These are phyloP conservation scores for Ciconia boyciana DNA, from an alignment of 2,113 vertebrate genomes.

Conservation along the genomic window DNA sequence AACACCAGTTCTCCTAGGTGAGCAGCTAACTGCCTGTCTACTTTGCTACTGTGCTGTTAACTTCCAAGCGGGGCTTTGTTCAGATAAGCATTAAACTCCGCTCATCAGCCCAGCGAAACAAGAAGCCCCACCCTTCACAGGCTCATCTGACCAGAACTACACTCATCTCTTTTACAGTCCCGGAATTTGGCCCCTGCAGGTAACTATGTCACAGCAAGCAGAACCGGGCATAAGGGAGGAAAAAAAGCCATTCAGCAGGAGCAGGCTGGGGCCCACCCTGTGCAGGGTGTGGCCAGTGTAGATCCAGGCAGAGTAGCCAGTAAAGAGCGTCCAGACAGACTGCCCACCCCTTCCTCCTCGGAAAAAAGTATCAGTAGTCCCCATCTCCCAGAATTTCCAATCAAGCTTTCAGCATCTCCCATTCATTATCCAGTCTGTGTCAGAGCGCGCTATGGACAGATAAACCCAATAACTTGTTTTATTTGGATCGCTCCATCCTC, in stretches of 20 bases:
- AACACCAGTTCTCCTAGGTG: not conserved
- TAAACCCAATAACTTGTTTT: not conserved
- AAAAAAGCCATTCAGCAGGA: not conserved
- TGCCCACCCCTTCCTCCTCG: not conserved
- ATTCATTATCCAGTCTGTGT: not conserved
- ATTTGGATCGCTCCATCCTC: not conserved
- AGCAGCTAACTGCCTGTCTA: not conserved
- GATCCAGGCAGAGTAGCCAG: not conserved
- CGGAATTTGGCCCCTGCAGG: not conserved
- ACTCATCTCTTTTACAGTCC: not conserved
- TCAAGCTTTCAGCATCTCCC: not conserved
- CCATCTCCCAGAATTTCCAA: not conserved
- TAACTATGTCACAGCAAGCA: not conserved
- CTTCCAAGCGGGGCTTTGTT: not conserved
- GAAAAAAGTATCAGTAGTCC: not conserved
- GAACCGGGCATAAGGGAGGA: not conserved
- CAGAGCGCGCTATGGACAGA: rapidly evolving
- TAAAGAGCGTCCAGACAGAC: not conserved
- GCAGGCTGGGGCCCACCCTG: not conserved
- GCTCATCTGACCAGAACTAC: not conserved
- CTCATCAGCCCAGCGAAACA: not conserved
- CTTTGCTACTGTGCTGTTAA: not conserved
- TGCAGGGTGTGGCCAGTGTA: rapidly evolving
- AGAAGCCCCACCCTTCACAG: not conserved
- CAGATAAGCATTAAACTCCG: not conserved